Percentiles rank a stretch among this genome's conserved stretches.
These are phyloP conservation scores for Perccottus glenii DNA, from an alignment of 2,113 vertebrate genomes.

Conservation along the genomic window DNA sequence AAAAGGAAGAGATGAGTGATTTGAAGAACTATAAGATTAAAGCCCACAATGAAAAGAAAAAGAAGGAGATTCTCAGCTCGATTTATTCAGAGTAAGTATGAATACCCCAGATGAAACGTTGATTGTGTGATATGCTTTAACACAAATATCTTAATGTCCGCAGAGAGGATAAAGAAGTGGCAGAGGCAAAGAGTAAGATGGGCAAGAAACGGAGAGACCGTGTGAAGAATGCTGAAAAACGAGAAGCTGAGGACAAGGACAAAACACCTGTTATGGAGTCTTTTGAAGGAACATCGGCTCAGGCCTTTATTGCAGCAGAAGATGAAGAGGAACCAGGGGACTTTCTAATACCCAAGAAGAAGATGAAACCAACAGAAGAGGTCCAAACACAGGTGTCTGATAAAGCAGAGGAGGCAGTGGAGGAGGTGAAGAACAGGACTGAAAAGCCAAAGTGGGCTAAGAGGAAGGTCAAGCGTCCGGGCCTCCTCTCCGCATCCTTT, in stretches of 20 bases:
- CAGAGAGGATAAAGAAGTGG: constrained; percentile 62
- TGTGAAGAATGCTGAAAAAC: constrained; percentile 35
- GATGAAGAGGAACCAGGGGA: constrained; percentile 48
- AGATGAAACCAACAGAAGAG: constrained; percentile 45
- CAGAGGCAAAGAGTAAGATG: constrained; percentile 57
- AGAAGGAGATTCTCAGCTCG: constrained; percentile 82
- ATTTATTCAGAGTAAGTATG: constrained; percentile 81
- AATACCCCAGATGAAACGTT: no score
- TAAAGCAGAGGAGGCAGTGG: neutral
- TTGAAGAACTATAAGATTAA: constrained; percentile 82
- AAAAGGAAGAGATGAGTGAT: constrained; percentile 85
- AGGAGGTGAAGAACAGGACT: constrained; percentile 21
- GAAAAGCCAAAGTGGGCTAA: constrained; percentile 54
- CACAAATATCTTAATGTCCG: constrained; percentile 4
- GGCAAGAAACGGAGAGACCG: constrained; percentile 71
- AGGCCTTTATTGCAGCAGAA: constrained; percentile 16
- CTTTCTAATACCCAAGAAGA: constrained; percentile 72
- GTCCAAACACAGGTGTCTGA: neutral
- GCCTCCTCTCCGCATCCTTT: constrained; percentile 46
- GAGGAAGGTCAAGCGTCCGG: constrained; percentile 66
- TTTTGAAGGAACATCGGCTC: neutral
- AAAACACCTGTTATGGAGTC: neutral
- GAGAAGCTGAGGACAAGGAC: constrained; percentile 3
- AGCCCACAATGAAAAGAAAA: constrained; percentile 79
- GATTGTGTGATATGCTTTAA: neutral